These are phyloP conservation scores for Cryptoprocta ferox DNA, from an alignment of 2,797 vertebrate species.

Conservation along the genomic window DNA sequence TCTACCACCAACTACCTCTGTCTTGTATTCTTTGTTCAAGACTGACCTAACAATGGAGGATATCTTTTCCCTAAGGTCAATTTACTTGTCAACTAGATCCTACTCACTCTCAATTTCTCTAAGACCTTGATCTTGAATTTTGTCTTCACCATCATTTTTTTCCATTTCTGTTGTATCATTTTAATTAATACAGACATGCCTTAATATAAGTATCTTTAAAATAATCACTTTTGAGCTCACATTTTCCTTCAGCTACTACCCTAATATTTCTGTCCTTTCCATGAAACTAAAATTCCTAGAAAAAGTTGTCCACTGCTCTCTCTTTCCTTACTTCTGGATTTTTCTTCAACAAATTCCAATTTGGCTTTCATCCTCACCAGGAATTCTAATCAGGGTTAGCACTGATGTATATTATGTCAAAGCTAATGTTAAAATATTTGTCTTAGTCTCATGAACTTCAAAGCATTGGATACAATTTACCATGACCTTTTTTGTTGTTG, in stretches of 20 bases:
- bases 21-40: not conserved
- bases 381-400: not conserved
- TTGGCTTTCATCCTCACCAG: not conserved
- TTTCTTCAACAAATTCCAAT: not conserved
- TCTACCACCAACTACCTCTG: not conserved
- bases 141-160: not conserved
- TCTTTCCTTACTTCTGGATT: not conserved
- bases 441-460: not conserved
- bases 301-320: not conserved
- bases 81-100: not conserved
- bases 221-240: not conserved
- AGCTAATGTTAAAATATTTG: not conserved
- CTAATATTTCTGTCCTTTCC: not conserved
- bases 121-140: not conserved
- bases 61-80: not conserved
- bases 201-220: not conserved
- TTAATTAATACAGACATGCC: not conserved
- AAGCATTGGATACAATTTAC: not conserved
- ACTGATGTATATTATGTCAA: not conserved
- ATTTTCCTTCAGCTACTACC: not conserved
- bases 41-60: not conserved
- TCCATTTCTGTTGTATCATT: not conserved
- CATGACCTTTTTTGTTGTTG: no score
- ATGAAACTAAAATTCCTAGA: not conserved
- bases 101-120: not conserved